phyloP scores from a whole-genome alignment of 2,888 invertebrate species.

The Phorcus lineatus region DNA sequence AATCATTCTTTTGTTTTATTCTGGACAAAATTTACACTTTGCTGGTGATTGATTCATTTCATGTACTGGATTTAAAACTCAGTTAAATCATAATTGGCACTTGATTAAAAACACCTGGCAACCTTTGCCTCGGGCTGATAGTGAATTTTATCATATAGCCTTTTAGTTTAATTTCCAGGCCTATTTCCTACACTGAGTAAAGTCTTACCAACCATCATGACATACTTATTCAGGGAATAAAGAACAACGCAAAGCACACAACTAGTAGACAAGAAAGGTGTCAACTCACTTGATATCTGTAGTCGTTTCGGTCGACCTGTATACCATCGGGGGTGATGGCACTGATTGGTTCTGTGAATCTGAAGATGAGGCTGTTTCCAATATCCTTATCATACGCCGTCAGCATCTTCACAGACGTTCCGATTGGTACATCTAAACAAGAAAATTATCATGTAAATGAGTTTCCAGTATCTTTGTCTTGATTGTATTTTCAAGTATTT shows the following conservation, averaged over 20 bases:
- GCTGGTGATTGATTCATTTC: too few species aligned
- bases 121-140: too few species aligned
- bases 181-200: neutral
- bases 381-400: slow-evolving; percentile 89
- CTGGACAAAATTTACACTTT: neutral
- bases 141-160: too few species aligned
- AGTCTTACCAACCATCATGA: too few species aligned
- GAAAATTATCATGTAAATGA: neutral
- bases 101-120: too few species aligned
- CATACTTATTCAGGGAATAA: neutral
- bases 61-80: too few species aligned
- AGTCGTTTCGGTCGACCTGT: slow-evolving; percentile 80
- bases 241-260: neutral
- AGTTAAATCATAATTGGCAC: too few species aligned
- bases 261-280: neutral
- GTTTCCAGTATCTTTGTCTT: too few species aligned
- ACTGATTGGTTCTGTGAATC: slow-evolving; percentile 41
- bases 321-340: slow-evolving; percentile 52
- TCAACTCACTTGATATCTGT: slow-evolving; percentile 81
- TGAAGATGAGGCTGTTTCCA: slow-evolving; percentile 82
- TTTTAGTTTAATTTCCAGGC: neutral
- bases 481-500: too few species aligned
- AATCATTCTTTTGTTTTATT: neutral
- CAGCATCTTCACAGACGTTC: slow-evolving; percentile 82
- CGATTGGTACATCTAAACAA: slow-evolving; percentile 81